phyloP scores from a whole-genome alignment of 92 coral and sea anemone genomes.

The Micromussa lordhowensis region DNA sequence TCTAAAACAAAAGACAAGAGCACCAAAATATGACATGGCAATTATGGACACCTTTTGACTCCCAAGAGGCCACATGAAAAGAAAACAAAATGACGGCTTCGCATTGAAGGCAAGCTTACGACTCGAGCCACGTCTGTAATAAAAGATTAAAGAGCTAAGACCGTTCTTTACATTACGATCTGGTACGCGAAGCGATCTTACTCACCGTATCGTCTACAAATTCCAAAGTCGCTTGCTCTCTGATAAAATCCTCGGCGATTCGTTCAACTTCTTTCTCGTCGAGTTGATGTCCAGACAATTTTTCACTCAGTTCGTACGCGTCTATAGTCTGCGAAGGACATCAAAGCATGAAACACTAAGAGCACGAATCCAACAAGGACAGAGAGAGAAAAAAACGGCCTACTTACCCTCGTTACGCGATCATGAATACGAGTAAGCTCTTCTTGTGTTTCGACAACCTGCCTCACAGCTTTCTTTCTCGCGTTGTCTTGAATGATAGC shows the following conservation, averaged over 20 bases:
- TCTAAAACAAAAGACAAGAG: conserved; percentile 1
- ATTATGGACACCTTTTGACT: conserved; percentile 44
- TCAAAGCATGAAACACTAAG: background rate
- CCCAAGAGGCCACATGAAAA: conserved; percentile 42
- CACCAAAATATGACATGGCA: conserved; percentile 1
- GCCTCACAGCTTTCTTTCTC: conserved; percentile 78
- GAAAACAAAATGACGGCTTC: background rate
- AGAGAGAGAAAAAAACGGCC: background rate
- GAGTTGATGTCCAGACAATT: conserved; percentile 69
- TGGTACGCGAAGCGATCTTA: background rate
- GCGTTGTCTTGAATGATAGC: conserved; percentile 88
- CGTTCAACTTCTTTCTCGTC: conserved; percentile 84
- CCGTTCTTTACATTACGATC: background rate
- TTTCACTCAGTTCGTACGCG: conserved; percentile 94
- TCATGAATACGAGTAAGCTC: conserved; percentile 83
- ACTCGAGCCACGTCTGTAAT: background rate
- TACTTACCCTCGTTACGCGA: conserved; percentile 85
- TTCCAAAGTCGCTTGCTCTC: conserved; percentile 93
- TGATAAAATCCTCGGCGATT: conserved; percentile 83
- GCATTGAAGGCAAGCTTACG: background rate
- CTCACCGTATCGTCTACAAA: conserved; percentile 96
- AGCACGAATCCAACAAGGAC: background rate
- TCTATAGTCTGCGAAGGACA: conserved; percentile 79
- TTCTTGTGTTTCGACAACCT: conserved; percentile 89
- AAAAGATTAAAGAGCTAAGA: background rate